Base-by-base conservation (phyloP, 1,140 invertebrate genomes). In the Rhyzopertha dominica region DNA sequence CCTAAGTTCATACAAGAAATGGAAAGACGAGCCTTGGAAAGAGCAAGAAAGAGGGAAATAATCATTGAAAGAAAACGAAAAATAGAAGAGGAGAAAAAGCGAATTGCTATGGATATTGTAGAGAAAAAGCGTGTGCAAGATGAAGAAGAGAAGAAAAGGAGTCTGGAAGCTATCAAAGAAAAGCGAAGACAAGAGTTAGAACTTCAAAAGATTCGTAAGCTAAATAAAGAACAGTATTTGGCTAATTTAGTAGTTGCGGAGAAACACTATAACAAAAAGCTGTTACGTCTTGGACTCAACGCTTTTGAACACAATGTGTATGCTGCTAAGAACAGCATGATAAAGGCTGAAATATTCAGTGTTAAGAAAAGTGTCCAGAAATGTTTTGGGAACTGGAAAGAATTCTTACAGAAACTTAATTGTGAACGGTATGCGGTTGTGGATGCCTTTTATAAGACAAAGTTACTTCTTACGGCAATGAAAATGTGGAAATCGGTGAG, bases 1-100 rank as follows among this genome's bases (percentile, higher is more conserved):
- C 79, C 80, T 9, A 78, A 79, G 47, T 75, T 80, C 48, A 51
- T 81, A 34, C 74, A 76, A 68, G 69, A 76, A 63, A 78, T 81
- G 77, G 76, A 82, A 51, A 69, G 77, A 36, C 68, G 77, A 48
- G 79, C 79, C 3, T 58, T 74, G 16, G 74, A 80, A 54, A 63
- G 80, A 5, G 74, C 75, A 54, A 68, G 78, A 53, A 75, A 74
- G 49, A 72, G 79, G 47, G 72, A 78, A 34, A 68, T 80, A 41
- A 79, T 79, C 20, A 62, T 72, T 35, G 77, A 80, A 62, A 64
- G 77, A 20, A 68, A 79, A 31, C 63, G 66, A 16, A 70, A 78
- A 45, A 73, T 78, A 19, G 79, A 81, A 50, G 73, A 79, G 43
- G 73, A 78, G 41, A 69, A 73, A 7, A 70, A 79, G 42, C 68